Evolutionary conservation across 2,113 vertebrate genomes (phyloP).

Genomic region (Epinephelus fuscoguttatus): DNA sequence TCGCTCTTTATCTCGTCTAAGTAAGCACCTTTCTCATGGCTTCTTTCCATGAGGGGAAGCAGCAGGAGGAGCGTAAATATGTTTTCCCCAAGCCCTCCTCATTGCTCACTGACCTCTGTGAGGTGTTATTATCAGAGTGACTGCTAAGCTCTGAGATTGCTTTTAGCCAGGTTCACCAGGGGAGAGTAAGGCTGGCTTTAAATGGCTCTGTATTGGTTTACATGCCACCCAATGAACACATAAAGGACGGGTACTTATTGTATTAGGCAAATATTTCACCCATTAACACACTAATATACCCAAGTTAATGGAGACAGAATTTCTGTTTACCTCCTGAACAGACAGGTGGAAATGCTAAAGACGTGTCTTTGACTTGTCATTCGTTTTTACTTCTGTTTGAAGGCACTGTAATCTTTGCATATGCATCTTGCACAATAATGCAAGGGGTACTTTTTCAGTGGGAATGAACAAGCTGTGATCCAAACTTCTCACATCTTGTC

Average conservation of each 20-base stretch:
- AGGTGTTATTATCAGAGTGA: slow-evolving; percentile 75
- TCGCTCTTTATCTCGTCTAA: slow-evolving; percentile 92
- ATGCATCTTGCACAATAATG: neutral
- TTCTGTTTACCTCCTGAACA: neutral
- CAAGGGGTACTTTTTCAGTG: neutral
- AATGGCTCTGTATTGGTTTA: slow-evolving; percentile 70
- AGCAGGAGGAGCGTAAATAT: slow-evolving; percentile 81
- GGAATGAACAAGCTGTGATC: neutral
- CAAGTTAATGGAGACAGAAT: slow-evolving; percentile 1
- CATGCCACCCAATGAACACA: slow-evolving; percentile 51
- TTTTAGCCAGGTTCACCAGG: slow-evolving; percentile 75
- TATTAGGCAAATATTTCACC: slow-evolving; percentile 38
- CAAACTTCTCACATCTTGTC: neutral
- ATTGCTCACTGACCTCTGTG: slow-evolving; percentile 78
- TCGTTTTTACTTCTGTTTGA: neutral
- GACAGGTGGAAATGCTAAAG: neutral
- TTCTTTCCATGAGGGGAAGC: slow-evolving; percentile 84
- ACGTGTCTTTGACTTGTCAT: neutral
- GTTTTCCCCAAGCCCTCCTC: slow-evolving; percentile 73
- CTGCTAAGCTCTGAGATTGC: slow-evolving; percentile 75
- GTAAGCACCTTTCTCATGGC: slow-evolving; percentile 92
- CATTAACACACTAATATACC: slow-evolving; percentile 3
- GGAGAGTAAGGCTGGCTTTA: slow-evolving; percentile 62
- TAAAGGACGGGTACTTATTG: slow-evolving; percentile 3
- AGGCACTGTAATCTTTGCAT: neutral